A percentile compares a stretch with the other conserved stretches of the same genome.
Evolutionary conservation across 1,140 invertebrate genomes (phyloP).

Genomic region (Aphelenchoides avenae): DNA sequence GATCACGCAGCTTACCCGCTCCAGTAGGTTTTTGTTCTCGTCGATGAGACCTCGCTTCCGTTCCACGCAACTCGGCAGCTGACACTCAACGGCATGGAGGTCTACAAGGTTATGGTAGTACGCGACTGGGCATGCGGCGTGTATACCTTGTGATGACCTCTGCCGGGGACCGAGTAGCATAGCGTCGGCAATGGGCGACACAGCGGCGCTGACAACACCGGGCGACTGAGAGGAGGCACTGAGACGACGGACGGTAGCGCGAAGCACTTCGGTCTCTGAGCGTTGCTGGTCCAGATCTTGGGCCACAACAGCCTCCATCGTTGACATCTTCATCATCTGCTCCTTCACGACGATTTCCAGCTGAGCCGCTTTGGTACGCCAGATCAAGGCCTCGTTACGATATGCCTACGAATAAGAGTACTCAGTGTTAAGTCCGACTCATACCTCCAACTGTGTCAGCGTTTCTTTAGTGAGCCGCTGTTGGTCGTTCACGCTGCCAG

Average conservation of each 20-base stretch:
- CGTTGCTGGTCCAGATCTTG: conserved; percentile 23
- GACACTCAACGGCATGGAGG: conserved; percentile 42
- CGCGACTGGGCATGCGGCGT: too few relatives aligned
- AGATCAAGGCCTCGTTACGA: conserved; percentile 55
- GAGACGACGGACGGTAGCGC: background rate
- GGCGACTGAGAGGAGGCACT: background rate
- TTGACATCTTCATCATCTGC: conserved; percentile 27
- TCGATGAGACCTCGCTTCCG: conserved; percentile 30
- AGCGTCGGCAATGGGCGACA: too few relatives aligned
- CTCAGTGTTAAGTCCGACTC: conserved; percentile 8
- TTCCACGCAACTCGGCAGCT: conserved; percentile 30
- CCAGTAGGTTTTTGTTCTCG: conserved; percentile 45
- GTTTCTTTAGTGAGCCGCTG: conserved; percentile 35
- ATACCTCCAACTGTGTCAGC: conserved; percentile 40
- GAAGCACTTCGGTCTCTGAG: conserved; percentile 14
- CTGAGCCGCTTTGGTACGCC: conserved; percentile 57
- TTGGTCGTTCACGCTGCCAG: conserved; percentile 17
- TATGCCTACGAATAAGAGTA: conserved; percentile 48
- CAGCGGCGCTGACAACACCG: too few relatives aligned
- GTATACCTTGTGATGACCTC: too few relatives aligned
- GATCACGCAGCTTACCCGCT: conserved; percentile 24
- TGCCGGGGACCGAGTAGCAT: too few relatives aligned
- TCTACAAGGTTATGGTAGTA: too few relatives aligned
- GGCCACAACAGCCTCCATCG: conserved; percentile 7
- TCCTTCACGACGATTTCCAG: conserved; percentile 54